Conservation (phyloP, 1,140 invertebrate species). For the Brachionus angularis region DNA sequence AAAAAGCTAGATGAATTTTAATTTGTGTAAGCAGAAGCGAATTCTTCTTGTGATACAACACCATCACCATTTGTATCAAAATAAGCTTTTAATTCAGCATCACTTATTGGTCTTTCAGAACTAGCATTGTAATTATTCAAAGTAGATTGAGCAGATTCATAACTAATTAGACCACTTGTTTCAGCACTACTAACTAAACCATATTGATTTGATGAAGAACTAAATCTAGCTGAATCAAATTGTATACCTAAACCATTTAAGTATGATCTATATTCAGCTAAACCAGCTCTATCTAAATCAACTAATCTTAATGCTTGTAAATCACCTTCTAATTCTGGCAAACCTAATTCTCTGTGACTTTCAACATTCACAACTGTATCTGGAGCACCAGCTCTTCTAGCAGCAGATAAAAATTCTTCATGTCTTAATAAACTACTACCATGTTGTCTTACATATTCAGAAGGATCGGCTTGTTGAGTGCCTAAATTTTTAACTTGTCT, state of each 20-base stretch:
- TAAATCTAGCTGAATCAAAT: too few species aligned
- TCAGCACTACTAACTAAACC: neutral
- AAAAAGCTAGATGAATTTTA: too few species aligned
- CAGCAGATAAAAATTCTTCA: slow-evolving; percentile 1
- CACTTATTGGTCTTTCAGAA: neutral
- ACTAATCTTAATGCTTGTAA: slow-evolving; percentile 14
- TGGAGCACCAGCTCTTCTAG: neutral
- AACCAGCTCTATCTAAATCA: slow-evolving; percentile 16
- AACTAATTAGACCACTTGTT: neutral
- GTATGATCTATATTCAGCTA: slow-evolving; percentile 4
- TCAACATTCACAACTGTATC: neutral
- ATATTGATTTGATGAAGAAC: neutral
- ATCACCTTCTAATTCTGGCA: slow-evolving; percentile 40
- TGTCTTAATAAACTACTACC: neutral
- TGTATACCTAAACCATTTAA: neutral
- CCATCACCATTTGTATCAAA: slow-evolving; percentile 18
- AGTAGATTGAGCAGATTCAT: neutral
- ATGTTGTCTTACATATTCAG: slow-evolving; percentile 8
- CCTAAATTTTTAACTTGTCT: slow-evolving; percentile 20
- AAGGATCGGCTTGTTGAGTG: slow-evolving; percentile 1
- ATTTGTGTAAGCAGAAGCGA: too few species aligned
- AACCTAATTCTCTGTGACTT: neutral
- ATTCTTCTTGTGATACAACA: neutral
- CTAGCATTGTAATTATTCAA: neutral
- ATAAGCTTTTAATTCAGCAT: slow-evolving; percentile 9